Evolutionary conservation across 2,113 vertebrate species (phyloP).

Genomic region (Bubo bubo): DNA sequence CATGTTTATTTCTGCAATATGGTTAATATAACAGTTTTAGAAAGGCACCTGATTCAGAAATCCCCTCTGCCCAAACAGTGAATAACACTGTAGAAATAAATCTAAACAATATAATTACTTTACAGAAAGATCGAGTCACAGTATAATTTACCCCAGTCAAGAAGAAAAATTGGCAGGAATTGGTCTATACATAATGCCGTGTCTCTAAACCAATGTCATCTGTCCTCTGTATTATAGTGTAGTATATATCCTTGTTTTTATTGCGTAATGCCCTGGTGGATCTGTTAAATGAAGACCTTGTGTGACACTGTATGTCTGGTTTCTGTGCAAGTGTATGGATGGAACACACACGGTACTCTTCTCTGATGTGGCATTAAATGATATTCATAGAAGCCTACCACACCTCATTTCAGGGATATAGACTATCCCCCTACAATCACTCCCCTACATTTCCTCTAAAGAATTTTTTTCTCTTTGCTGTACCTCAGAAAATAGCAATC

Average conservation of each 20-base stretch:
- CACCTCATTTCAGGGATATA: constrained; percentile 63
- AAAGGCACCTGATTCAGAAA: neutral
- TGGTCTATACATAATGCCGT: neutral
- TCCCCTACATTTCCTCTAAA: neutral
- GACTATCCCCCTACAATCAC: neutral
- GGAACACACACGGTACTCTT: constrained; percentile 61
- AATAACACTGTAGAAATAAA: constrained; percentile 26
- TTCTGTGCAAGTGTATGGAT: constrained; percentile 52
- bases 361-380: constrained; percentile 22
- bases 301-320: constrained; percentile 26
- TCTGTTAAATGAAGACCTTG: constrained; percentile 17
- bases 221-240: neutral
- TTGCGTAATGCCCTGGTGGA: neutral
- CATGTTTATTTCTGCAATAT: neutral
- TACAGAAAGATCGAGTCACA: neutral
- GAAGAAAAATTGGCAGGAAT: constrained; percentile 1
- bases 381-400: constrained; percentile 17
- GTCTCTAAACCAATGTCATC: neutral
- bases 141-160: neutral
- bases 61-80: neutral
- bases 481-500: neutral
- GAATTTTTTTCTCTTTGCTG: neutral
- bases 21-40: neutral
- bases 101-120: neutral
- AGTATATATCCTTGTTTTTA: constrained; percentile 5